Evolutionary conservation across 1,140 invertebrate genomes (phyloP), one percentile per base, ranked within the genome.

Genomic region (silkworm (Bombyx mori)): DNA sequence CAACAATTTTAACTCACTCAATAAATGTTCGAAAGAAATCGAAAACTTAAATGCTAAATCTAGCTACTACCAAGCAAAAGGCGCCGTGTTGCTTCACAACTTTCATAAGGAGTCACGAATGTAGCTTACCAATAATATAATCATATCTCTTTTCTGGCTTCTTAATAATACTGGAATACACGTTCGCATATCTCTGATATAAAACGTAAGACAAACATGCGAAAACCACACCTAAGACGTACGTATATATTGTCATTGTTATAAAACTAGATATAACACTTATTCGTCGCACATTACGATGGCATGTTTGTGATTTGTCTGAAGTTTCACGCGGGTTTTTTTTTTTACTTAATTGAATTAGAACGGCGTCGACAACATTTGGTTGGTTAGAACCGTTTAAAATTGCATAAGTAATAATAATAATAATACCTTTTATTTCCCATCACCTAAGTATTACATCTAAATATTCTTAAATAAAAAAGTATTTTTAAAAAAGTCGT

Each of bases 71-170:
- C 26, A 35, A 35, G 26, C 26, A 35, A 35, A 35, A 35, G 26
- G 4, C 26, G 26, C 2, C 2, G 26, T 35, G 2, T 35, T 35
- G 26, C 26, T 35, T 5, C 26, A 35, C 1, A 35, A 35, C 2
- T 35, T 35, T 35, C 4, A 35, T 35, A 35, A 35, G 26, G 26
- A 35, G 26, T 35, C 2, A 35, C 26, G 26, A 35, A 52, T 52
- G 44, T 44, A 7, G 72, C 83, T 79, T 67, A 88, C 83, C 85
- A 52, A 88, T 79, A 59, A 88, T 84, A 60, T 86, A 88, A 65
- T 88, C 85, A 62, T 88, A 88, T 70, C 77, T 68, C 44, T 79
- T 79, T 8, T 73, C 70, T 0, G 79, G 77, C 35, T 77, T 82
- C 6, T 52, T 48, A 22, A 86, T 58, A 52, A 86, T 63, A 65